Conservation (phyloP, 2,797 vertebrate genomes). For the Xenops minutus region DNA sequence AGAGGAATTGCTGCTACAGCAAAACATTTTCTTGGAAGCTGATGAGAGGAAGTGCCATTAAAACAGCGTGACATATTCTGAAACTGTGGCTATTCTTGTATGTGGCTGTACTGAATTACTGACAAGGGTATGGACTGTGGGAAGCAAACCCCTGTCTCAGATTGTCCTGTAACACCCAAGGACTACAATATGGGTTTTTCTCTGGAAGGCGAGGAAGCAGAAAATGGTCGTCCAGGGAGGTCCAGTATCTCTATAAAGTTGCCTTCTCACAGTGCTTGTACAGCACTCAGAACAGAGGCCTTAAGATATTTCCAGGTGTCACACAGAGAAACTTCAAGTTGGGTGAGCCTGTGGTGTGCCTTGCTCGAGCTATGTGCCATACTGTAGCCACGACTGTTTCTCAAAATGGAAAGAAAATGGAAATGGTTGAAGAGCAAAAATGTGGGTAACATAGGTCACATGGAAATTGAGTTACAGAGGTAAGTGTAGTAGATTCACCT, state of each 20-base stretch:
- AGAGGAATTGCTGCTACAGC: background rate
- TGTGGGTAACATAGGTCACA: background rate
- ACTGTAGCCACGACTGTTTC: background rate
- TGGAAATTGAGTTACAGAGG: background rate
- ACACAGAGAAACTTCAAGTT: background rate
- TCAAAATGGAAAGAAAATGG: background rate
- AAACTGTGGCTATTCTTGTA: slow-evolving; percentile 8
- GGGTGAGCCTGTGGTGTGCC: background rate
- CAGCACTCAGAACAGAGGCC: background rate
- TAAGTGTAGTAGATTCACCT: background rate
- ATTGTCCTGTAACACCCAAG: background rate
- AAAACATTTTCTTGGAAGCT: slow-evolving; percentile 32
- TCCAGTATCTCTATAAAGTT: background rate
- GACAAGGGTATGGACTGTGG: background rate
- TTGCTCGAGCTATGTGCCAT: background rate
- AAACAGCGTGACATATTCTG: background rate
- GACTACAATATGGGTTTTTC: background rate
- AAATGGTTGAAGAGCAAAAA: background rate
- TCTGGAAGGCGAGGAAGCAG: background rate
- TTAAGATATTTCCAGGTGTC: background rate
- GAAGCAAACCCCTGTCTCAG: background rate
- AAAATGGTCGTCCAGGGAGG: background rate
- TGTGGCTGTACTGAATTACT: background rate
- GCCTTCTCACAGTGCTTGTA: background rate
- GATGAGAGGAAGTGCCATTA: slow-evolving; percentile 25